Percentiles rank a stretch among this genome's conserved stretches.
Conservation (phyloP, 37 sponge, comb jelly and placozoan genomes). For the Halisarca cf. caerulea region DNA sequence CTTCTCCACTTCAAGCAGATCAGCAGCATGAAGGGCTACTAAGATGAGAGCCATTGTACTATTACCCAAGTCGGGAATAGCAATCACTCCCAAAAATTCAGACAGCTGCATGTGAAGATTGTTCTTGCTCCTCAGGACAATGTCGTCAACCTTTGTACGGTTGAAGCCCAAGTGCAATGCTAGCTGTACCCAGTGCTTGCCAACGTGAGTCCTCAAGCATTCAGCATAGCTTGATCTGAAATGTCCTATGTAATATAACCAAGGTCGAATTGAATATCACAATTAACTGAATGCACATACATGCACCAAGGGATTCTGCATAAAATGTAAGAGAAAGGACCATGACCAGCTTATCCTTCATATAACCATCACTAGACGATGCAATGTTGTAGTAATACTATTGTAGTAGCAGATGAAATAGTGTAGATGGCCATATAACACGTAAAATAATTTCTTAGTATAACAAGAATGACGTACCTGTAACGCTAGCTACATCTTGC, state of each 20-base stretch:
- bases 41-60: not conserved
- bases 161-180: not conserved
- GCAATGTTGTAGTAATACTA: too few species aligned
- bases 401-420: too few species aligned
- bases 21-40: not conserved
- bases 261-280: too few species aligned
- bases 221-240: not conserved
- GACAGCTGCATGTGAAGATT: not conserved
- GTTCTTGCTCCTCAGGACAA: not conserved
- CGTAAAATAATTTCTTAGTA: too few species aligned
- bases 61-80: not conserved
- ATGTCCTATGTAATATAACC: not conserved
- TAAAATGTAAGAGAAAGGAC: too few species aligned
- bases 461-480: too few species aligned
- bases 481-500: not conserved
- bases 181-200: slow-evolving; percentile 9
- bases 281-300: too few species aligned
- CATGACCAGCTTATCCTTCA: too few species aligned
- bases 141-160: not conserved
- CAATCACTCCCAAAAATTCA: not conserved
- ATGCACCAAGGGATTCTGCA: too few species aligned
- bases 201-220: not conserved
- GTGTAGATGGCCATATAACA: too few species aligned
- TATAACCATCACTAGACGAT: too few species aligned
- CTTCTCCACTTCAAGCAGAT: not conserved